Evolutionary conservation across 2,113 vertebrate species (phyloP).

Genomic region (Atlantisia rogersi): DNA sequence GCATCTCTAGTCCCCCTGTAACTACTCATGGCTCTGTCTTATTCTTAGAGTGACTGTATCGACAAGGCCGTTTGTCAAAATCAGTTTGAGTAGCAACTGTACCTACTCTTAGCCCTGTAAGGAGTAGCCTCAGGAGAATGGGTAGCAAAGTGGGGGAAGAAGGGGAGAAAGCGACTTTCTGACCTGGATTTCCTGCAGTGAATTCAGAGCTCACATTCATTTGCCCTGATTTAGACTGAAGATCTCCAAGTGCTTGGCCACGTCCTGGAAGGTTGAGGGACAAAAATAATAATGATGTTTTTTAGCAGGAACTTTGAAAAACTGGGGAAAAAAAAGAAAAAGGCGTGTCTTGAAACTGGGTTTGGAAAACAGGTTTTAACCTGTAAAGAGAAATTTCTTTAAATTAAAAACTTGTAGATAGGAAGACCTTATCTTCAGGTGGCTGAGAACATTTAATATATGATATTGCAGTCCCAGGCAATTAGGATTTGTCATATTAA

Average conservation of each 20-base stretch:
- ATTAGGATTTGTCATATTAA: not conserved
- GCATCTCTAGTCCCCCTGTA: rapidly evolving
- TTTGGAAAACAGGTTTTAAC: not conserved
- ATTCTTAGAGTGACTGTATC: not conserved
- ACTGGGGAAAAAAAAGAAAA: not conserved
- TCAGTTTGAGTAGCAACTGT: not conserved
- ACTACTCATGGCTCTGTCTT: not conserved
- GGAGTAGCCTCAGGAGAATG: not conserved
- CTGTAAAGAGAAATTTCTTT: not conserved
- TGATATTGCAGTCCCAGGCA: not conserved
- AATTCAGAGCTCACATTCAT: not conserved
- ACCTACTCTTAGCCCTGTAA: not conserved
- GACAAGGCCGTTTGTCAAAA: not conserved
- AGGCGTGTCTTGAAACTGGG: not conserved
- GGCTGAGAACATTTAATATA: not conserved
- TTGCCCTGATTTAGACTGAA: not conserved
- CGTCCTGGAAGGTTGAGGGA: not conserved
- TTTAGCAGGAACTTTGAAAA: not conserved
- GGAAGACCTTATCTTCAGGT: not conserved
- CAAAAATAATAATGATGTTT: not conserved
- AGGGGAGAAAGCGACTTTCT: not conserved
- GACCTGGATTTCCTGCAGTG: not conserved
- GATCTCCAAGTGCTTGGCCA: not conserved
- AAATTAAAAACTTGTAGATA: not conserved
- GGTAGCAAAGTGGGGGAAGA: not conserved